Evolutionary conservation across 2,113 vertebrate genomes (phyloP), one percentile per base, ranked within the genome.

Genomic region (Xiphophorus couchianus): DNA sequence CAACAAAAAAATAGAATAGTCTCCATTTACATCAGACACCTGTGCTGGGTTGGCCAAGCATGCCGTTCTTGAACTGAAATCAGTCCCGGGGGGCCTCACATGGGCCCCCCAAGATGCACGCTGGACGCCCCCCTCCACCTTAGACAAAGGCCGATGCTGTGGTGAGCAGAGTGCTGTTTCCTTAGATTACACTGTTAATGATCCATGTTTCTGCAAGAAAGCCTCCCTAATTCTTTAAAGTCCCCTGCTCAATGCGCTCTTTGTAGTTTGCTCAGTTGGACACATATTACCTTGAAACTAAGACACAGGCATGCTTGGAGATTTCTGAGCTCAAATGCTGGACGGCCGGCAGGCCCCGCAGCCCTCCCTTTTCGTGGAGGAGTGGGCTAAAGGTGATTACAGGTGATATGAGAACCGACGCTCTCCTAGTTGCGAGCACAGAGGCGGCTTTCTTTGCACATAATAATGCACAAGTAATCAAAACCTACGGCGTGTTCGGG

Each of bases 371-470:
- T 63, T 12, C 30, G 60, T 62, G 25, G 54, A 63, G 44, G 73
- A 77, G 17, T 27, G 1, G 77, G 62, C 51, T 71, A 85, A 67
- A 27, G 39, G 69, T 84, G 71, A 90, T 91, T 86, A 87, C 70
- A 81, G 71, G 78, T 58, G 84, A 88, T 78, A 78, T 82, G 86
- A 88, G 82, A 88, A 87, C 89, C 75, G 71, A 44, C 7, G 27
- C 14, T 71, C 60, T 73, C 71, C 69, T 71, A 28, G 62, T 39
- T 65, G 64, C 66, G n/a, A 63, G 61, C 17, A 91, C 84, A 90
- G 77, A 88, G 77, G 5, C 31, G 17, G 64, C 90, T 86, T 92
- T 93, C 90, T 93, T 66, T n/a, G 54, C 73, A 22, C 69, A 74
- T 71, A 80, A 82, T 37, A 62, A 80, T 61, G 58, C 76, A 67